These are phyloP conservation scores for Halictus ligatus DNA, from an alignment of 2,888 invertebrate genomes.

Conservation along the genomic window DNA sequence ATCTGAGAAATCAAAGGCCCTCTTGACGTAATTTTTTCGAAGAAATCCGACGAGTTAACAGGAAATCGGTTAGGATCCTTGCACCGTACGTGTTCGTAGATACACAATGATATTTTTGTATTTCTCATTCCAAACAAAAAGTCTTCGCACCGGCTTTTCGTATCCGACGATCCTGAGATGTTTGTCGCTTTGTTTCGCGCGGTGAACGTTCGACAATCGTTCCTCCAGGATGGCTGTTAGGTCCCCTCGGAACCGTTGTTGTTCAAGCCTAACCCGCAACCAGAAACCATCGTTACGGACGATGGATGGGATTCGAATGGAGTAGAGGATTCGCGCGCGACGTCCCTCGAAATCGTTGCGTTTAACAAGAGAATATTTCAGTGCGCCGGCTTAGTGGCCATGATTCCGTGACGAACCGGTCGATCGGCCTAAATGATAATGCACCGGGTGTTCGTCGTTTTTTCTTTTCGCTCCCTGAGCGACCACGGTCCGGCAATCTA, in stretches of 20 bases:
- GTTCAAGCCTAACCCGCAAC: not conserved
- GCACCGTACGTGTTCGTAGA: not conserved
- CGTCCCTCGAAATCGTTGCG: constrained; percentile 38
- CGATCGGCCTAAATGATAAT: constrained; percentile 63
- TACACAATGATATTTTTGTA: not conserved
- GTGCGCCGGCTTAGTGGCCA: constrained; percentile 22
- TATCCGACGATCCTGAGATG: not conserved
- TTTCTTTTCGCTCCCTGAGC: constrained; percentile 31
- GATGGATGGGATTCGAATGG: not conserved
- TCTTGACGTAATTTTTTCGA: not conserved
- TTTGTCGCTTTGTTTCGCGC: not conserved
- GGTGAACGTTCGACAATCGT: not conserved
- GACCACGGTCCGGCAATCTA: constrained; percentile 41
- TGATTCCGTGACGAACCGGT: constrained; percentile 53
- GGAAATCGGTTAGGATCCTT: too few species aligned
- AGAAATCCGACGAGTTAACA: not conserved
- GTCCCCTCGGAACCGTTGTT: not conserved
- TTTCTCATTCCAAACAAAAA: not conserved
- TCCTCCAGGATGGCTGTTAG: not conserved
- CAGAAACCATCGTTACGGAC: not conserved
- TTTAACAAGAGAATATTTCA: constrained; percentile 38
- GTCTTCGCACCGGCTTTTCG: not conserved
- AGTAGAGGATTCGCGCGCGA: not conserved
- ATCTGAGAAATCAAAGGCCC: not conserved
- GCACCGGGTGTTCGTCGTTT: constrained; percentile 50